Evolutionary conservation across 1,140 invertebrate species (phyloP), one percentile per base, ranked within the genome.

Genomic region (Nebria ingens): DNA sequence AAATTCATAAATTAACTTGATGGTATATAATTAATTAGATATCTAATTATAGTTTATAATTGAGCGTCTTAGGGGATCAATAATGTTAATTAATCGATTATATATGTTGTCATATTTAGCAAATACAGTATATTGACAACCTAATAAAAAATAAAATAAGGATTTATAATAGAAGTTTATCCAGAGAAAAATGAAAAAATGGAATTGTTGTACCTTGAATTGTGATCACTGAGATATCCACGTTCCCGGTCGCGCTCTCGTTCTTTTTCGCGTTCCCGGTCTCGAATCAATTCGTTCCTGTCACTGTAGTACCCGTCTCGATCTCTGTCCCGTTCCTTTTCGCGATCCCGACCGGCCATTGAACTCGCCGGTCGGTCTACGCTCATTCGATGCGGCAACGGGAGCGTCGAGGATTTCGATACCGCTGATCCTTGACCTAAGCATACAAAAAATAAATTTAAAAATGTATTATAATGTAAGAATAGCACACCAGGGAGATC

Each of bases 291-390:
- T 69, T 91, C 87, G 65, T 90, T 89, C 59, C 88, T 80, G 74
- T 92, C 89, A 63, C 87, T 87, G 70, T 91, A 92, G 67, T 91
- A 91, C 25, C 89, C 88, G 64, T 89, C 86, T 13, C 85, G 75
- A 56, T 86, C 84, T 57, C 83, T 74, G 64, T 82, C 82, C 56
- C 81, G 73, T 66, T 79, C 68, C 71, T 79, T 63, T 70, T 74
- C 57, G 60, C 65, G 68, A 54, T 76, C 67, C 69, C 78, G 67
- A 71, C 80, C 64, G 60, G 77, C 71, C 25, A 59, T 60, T 34
- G 54, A 59, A 51, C 64, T 65, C 19, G 63, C 64, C 2, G 77
- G 76, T 21, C 77, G 63, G 52, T 79, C 78, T 1, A 77, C 69
- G 38, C 70, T 73, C 6, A 78, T 66, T 2, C 82, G 76, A 68